Base-by-base conservation (phyloP, 2,888 invertebrate species). In the Cephonodes hylas region DNA sequence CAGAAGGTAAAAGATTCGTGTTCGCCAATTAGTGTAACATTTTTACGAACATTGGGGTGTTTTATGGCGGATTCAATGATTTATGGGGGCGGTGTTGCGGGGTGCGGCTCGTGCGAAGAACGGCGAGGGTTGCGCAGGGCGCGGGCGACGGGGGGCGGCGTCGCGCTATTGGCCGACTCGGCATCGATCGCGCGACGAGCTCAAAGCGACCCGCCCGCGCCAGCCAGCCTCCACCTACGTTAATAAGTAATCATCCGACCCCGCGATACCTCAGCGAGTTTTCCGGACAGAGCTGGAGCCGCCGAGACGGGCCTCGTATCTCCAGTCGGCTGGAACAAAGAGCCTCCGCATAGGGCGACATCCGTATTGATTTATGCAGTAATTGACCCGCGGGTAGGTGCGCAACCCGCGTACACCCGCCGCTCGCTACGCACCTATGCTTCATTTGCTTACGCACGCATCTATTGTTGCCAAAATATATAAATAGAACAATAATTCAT, bases 221-320 rank as follows among this genome's bases (percentile, higher is more conserved):
- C 87, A 83, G 81, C 88, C 89, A 85, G 85, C 90, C 92, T 90
- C 91, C 91, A 91, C 90, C 92, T 89, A 91, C 91, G 91, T 91
- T 92, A 92, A 92, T 92, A 92, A 92, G 92, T 91, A 92, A 91
- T 92, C 91, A 90, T 90, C 86, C 90, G 88, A 89, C 88, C 89
- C 89, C 85, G 89, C 85, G 85, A 86, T 89, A 88, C 90, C 91
- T 91, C 87, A 85, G 84, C 86, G 85, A 91, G 87, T 88, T 88
- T 90, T 89, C 91, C 90, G 91, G 89, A 81, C 86, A 80, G 84
- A 85, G 83, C 88, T 85, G 87, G 84, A 86, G 86, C 83, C 85
- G 81, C 85, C 79, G 88, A 90, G 89, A 88, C 85, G 85, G 85
- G 83, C 84, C 86, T 86, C 83, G 86, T 81, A 84, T 86, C 88